Evolutionary conservation across 2,113 vertebrate species (phyloP), one percentile per base, ranked within the genome.

Genomic region (Colinus virginianus): DNA sequence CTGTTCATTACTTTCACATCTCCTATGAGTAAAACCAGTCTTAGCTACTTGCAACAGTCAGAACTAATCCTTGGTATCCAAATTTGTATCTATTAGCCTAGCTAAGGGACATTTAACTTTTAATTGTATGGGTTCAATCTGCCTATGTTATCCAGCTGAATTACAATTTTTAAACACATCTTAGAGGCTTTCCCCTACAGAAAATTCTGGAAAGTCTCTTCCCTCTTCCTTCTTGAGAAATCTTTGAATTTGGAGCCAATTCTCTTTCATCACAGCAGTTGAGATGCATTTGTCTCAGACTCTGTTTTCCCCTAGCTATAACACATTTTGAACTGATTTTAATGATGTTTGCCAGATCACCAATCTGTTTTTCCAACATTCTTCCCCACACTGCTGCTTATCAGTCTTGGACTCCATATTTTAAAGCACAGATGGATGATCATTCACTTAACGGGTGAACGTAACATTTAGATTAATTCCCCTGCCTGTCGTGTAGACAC

Each of bases 151-250:
- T 70, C 17, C 68, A 93, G 42, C 49, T 67, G 61, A 91, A 87
- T 67, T 36, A 79, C 68, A 19, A 28, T 87, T 58, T 94, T 82
- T 69, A 79, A 85, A 77, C 30, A 84, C 2, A 3, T 70, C 76
- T 80, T 23, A 87, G 62, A 94, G 82, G 34, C 48, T 88, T 96
- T 93, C 72, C 78, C 82, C 72, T 64, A 38, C 49, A 93, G 82
- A 95, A 63, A 88, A 91, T 95, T 93, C 88, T 96, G 92, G 82
- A 96, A 90, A 95, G 38, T 11, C 10, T 94, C 62, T 67, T 80
- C 36, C 34, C 67, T 90, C 74, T 67, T 91, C 61, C 11, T 84
- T 92, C 67, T 88, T 72, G 34, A 93, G 58, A 88, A 94, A 82
- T 84, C 51, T 90, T 88, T 91, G 43, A 8, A 1, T 95, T 81